Evolutionary conservation across 2,888 invertebrate genomes (phyloP).

Genomic region (Drosophila borealis): DNA sequence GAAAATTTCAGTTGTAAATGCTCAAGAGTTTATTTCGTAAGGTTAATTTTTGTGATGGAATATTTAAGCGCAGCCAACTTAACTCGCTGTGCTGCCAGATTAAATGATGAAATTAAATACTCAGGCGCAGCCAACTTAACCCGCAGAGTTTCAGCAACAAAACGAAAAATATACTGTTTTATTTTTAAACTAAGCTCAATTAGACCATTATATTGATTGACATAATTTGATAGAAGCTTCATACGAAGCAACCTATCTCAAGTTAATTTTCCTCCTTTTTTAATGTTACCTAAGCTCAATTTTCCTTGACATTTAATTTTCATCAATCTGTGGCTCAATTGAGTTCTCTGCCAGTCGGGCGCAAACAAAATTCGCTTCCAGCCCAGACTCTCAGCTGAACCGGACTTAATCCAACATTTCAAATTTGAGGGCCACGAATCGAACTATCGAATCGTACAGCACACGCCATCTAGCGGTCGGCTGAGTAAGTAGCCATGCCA

Average conservation of each 20-base stretch:
- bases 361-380: background rate
- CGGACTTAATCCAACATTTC: background rate
- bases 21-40: background rate
- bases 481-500: conserved; percentile 9
- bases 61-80: background rate
- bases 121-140: too few relatives aligned
- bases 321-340: background rate
- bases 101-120: too few relatives aligned
- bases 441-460: background rate
- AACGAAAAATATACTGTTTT: too few relatives aligned
- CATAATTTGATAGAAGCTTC: too few relatives aligned
- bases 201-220: too few relatives aligned
- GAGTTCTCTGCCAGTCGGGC: background rate
- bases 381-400: background rate
- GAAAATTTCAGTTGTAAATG: too few relatives aligned
- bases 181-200: too few relatives aligned
- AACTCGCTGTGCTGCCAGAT: background rate
- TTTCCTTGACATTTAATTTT: background rate
- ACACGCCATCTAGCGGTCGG: conserved; percentile 38
- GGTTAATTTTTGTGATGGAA: background rate
- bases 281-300: background rate
- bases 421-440: background rate
- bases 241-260: too few relatives aligned
- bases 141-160: too few relatives aligned
- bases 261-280: too few relatives aligned